A percentile compares a stretch with the other conserved stretches of the same genome.
These are phyloP conservation scores for Sebastes hopkinsi DNA, from an alignment of 2,797 vertebrate species.

Conservation along the genomic window DNA sequence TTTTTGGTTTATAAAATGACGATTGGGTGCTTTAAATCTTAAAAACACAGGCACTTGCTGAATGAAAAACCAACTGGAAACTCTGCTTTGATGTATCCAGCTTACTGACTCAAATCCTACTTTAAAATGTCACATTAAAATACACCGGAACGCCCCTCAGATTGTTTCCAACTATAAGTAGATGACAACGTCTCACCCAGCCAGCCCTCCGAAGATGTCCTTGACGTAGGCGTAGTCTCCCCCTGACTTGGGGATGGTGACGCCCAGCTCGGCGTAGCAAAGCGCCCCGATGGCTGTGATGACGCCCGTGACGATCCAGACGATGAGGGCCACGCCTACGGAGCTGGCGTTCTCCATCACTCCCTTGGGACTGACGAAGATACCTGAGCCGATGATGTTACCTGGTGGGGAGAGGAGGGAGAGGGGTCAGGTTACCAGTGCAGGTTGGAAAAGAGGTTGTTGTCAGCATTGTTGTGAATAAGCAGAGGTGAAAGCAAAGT, in stretches of 20 bases:
- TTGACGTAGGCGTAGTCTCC: constrained; percentile 96
- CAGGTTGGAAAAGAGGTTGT: no score
- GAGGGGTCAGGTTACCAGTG: neutral
- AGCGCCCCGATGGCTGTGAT: constrained; percentile 93
- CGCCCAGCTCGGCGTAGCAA: constrained; percentile 93
- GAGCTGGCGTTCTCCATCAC: constrained; percentile 94
- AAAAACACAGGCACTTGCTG: no score
- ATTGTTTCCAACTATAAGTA: neutral
- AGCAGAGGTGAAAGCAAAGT: neutral
- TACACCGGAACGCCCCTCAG: neutral
- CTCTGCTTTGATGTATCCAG: neutral
- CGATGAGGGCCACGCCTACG: constrained; percentile 89
- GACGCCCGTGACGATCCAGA: constrained; percentile 91
- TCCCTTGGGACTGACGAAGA: constrained; percentile 94
- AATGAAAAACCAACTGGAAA: neutral
- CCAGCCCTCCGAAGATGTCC: constrained; percentile 93
- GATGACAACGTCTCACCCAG: constrained; percentile 82
- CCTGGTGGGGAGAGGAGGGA: constrained; percentile 73
- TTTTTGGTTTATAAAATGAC: neutral
- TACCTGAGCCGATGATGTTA: constrained; percentile 95
- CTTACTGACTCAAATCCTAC: neutral
- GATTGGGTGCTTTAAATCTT: neutral
- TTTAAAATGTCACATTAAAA: neutral
- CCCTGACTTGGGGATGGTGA: constrained; percentile 94
- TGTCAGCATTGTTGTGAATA: neutral